These are phyloP conservation scores for Phalacrocorax pelagicus DNA, from an alignment of 2,113 vertebrate species.

Conservation along the genomic window DNA sequence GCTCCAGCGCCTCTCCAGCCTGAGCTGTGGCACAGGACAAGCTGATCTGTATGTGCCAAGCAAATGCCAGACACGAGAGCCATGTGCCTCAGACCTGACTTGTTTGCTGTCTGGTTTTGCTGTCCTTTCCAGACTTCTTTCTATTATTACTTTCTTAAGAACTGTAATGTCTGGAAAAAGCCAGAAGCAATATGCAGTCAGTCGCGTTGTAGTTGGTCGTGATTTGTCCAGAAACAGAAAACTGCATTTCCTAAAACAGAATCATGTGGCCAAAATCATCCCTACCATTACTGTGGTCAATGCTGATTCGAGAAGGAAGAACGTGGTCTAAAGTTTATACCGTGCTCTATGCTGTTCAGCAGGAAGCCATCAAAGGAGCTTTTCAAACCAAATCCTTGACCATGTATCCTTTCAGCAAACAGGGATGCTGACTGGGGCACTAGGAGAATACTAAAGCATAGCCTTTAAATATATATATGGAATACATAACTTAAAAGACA, in stretches of 20 bases:
- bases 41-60: not conserved
- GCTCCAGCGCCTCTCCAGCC: not conserved
- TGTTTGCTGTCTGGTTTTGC: not conserved
- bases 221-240: not conserved
- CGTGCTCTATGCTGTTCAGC: not conserved
- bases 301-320: not conserved
- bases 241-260: not conserved
- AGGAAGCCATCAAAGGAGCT: not conserved
- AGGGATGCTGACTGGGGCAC: not conserved
- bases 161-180: not conserved
- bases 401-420: not conserved
- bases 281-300: not conserved
- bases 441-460: not conserved
- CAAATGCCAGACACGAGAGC: not conserved
- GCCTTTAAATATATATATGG: not conserved
- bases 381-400: not conserved
- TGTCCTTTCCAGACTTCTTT: not conserved
- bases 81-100: not conserved
- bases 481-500: not conserved
- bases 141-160: not conserved
- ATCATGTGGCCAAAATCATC: not conserved
- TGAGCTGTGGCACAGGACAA: not conserved
- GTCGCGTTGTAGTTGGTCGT: not conserved
- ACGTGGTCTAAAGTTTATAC: not conserved
- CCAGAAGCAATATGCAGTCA: not conserved